Evolutionary conservation across 35 echinoderm and acorn worm genomes (phyloP).

Genomic region (Hemicentrotus pulcherrimus): DNA sequence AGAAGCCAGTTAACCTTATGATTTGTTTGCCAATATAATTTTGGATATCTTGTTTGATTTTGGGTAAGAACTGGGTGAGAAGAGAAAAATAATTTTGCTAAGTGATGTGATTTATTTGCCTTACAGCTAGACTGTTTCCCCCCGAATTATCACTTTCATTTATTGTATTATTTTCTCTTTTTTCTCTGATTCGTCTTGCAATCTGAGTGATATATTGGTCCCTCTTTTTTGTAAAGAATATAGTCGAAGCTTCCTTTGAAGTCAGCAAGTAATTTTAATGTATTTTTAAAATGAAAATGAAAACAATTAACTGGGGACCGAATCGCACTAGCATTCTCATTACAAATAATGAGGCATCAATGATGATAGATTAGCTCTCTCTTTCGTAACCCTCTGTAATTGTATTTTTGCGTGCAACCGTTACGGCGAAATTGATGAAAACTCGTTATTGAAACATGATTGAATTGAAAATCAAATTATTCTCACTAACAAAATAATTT

Average conservation of each 20-base stretch:
- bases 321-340: background rate
- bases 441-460: background rate
- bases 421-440: background rate
- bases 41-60: background rate
- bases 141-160: background rate
- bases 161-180: no score
- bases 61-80: background rate
- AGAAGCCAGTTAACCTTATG: background rate
- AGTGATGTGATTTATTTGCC: background rate
- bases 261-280: background rate
- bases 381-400: background rate
- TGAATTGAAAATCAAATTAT: background rate
- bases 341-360: background rate
- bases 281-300: no score
- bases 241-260: background rate
- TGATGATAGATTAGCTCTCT: background rate
- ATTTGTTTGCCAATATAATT: background rate
- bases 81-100: background rate
- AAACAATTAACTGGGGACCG: background rate
- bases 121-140: background rate
- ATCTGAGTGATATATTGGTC: background rate
- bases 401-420: background rate
- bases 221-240: background rate
- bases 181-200: background rate
- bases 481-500: background rate